A percentile compares a stretch with the other conserved stretches of the same genome.
Evolutionary conservation across 2,888 invertebrate species (phyloP).

Genomic region (Odontothrips loti): DNA sequence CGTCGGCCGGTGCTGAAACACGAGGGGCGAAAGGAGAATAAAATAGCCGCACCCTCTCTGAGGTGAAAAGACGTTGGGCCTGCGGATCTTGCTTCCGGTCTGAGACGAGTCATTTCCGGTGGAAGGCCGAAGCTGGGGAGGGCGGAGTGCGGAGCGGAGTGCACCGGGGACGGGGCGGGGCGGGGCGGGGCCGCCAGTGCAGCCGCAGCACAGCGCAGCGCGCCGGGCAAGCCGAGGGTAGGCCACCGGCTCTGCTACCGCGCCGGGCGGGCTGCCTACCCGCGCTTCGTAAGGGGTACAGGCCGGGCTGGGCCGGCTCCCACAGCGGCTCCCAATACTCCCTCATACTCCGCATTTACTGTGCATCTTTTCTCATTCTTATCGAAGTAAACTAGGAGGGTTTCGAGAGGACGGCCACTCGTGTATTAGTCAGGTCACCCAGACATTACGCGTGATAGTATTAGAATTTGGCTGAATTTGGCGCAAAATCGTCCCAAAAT

Average conservation of each 20-base stretch:
- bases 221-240: background rate
- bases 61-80: background rate
- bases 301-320: background rate
- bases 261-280: background rate
- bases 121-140: background rate
- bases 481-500: no score
- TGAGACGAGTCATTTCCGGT: slow-evolving; percentile 9
- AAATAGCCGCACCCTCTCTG: background rate
- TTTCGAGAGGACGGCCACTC: no score
- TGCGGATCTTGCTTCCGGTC: slow-evolving; percentile 1
- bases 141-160: background rate
- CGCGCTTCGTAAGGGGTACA: background rate
- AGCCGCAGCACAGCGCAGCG: background rate
- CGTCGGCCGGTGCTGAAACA: no score
- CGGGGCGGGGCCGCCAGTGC: background rate
- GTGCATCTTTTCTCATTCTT: no score
- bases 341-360: no score
- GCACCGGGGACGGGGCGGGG: background rate
- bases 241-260: background rate
- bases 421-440: no score
- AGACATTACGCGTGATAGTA: no score
- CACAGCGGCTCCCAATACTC: background rate
- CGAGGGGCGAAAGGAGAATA: background rate
- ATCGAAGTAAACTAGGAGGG: no score
- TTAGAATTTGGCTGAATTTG: no score